Base-by-base conservation (phyloP, 2,797 vertebrate genomes). In the Perodicticus potto region DNA sequence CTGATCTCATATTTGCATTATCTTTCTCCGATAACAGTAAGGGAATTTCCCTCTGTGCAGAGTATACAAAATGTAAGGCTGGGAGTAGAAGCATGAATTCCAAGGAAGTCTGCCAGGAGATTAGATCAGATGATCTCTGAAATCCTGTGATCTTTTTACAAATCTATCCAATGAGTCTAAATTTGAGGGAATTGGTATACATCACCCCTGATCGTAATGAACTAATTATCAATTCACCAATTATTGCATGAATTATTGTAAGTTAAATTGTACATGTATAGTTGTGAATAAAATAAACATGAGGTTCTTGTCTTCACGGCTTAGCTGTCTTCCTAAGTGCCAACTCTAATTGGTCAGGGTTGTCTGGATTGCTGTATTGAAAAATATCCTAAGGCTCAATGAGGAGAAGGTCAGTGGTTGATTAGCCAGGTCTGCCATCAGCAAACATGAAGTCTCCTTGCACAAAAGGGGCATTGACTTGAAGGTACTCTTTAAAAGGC, bases 11-110 rank as follows among this genome's bases (percentile, higher is more conserved):
- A 76, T 82, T 93, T 93, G 45, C 45, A 87, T 80, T 43, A 76
- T 72, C 80, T 61, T 96, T 94, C 57, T 93, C 45, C 55, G 94
- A 83, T 95, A 94, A 93, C 34, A 69, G 20, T 73, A 74, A 92
- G n/a, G 27, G 22, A 74, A 65, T 88, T 85, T 80, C n/a, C 76
- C 91, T 91, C 34, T 53, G 25, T 78, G 37, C 65, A 77, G 19
- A 77, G 14, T 65, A 59, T 72, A 83, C 83, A 63, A 87, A 93
- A 89, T 16, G 67, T 22, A 90, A 72, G 0, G 2, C 69, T 65
- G 7, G 5, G 12, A 86, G 49, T 90, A 43, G 80, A 89, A 82
- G 6, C 32, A 59, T 87, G 59, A 72, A 25, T 72, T 91, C 73
- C 57, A 92, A 78, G 65, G 76, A 92, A 80, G 81, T 86, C 40